A percentile compares a stretch with the other conserved stretches of the same genome.
Evolutionary conservation across 2,113 vertebrate genomes (phyloP).

Genomic region (human (Homo sapiens)): GRCh38 chr12:11763001-11763500

Average conservation of each 20-base stretch:
- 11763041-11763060: conserved; percentile 71
- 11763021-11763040: background rate
- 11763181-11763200: conserved; percentile 75
- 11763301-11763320: background rate
- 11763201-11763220: conserved; percentile 37
- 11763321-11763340: background rate
- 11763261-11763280: conserved; percentile 59
- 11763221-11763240: conserved; percentile 61
- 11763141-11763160: conserved; percentile 71
- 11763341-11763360: conserved; percentile 47
- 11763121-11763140: conserved; percentile 71
- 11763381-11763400: conserved; percentile 13
- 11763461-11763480: background rate
- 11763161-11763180: conserved; percentile 62
- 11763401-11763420: background rate
- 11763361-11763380: conserved; percentile 57
- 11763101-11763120: conserved; percentile 45
- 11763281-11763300: background rate
- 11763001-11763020: conserved; percentile 69
- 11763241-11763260: conserved; percentile 44
- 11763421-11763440: background rate
- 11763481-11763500: background rate
- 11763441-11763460: background rate
- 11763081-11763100: conserved; percentile 55
- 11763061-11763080: conserved; percentile 45